A percentile compares a stretch with the other conserved stretches of the same genome.
Evolutionary conservation across 2,888 invertebrate genomes (phyloP).

Genomic region (Caprella mutica): DNA sequence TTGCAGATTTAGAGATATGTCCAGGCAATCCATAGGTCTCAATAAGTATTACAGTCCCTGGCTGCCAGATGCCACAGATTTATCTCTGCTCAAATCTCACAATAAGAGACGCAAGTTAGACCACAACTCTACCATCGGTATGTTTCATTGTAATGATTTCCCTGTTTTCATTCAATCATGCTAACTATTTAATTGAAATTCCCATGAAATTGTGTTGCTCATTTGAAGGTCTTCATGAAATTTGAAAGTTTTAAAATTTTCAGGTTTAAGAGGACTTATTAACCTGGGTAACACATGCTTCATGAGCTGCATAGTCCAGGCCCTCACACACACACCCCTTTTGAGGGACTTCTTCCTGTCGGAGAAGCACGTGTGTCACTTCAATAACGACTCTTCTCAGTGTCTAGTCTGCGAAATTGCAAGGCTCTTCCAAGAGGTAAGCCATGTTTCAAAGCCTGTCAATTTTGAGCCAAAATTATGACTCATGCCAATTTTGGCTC

Average conservation of each 20-base stretch:
- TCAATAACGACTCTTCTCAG: conserved; percentile 51
- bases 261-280: conserved; percentile 77
- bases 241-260: neutral
- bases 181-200: too few relatives aligned
- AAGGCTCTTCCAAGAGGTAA: conserved; percentile 79
- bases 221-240: neutral
- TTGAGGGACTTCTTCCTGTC: conserved; percentile 89
- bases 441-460: too few relatives aligned
- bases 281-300: conserved; percentile 97
- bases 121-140: conserved; percentile 67
- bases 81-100: conserved; percentile 60
- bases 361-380: conserved; percentile 76
- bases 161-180: too few relatives aligned
- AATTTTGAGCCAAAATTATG: too few relatives aligned
- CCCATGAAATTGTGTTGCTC: neutral
- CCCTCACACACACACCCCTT: conserved; percentile 86
- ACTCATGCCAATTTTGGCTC: too few relatives aligned
- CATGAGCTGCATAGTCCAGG: conserved; percentile 96
- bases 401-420: conserved; percentile 93
- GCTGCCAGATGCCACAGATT: conserved; percentile 66
- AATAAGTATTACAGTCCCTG: conserved; percentile 55
- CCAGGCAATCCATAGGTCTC: conserved; percentile 37
- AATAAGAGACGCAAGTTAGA: conserved; percentile 66
- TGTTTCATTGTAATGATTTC: neutral
- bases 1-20: conserved; percentile 26